Evolutionary conservation across 2,888 invertebrate genomes (phyloP).

Genomic region (Spilosoma lubricipeda): DNA sequence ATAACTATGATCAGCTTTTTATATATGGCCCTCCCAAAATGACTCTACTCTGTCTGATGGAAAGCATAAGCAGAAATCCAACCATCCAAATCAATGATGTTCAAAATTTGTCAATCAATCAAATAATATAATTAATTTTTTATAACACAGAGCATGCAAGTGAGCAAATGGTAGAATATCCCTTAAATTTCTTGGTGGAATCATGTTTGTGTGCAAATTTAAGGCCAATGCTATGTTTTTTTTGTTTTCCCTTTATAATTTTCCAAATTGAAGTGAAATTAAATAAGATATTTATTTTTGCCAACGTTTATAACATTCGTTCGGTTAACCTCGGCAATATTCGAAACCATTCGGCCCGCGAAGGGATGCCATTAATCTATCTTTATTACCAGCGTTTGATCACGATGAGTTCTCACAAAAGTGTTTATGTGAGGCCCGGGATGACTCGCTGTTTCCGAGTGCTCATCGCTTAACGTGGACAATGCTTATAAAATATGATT

Average conservation of each 20-base stretch:
- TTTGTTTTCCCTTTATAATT: too few relatives aligned
- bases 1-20: neutral
- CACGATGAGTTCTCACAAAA: conserved; percentile 74
- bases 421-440: conserved; percentile 67
- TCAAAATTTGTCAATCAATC: neutral
- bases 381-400: conserved; percentile 81
- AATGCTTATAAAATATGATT: conserved; percentile 41
- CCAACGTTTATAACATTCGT: conserved; percentile 30
- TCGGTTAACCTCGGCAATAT: conserved; percentile 36
- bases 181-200: too few relatives aligned
- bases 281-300: neutral
- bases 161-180: too few relatives aligned
- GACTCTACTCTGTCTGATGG: too few relatives aligned
- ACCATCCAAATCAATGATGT: too few relatives aligned
- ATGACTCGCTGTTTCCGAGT: conserved; percentile 67
- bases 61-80: too few relatives aligned
- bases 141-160: neutral
- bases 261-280: too few relatives aligned
- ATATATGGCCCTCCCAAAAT: too few relatives aligned
- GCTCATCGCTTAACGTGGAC: conserved; percentile 38
- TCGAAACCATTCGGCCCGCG: conserved; percentile 38
- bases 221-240: too few relatives aligned
- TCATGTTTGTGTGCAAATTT: too few relatives aligned
- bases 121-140: neutral
- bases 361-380: conserved; percentile 73